Conservation (phyloP, 2,797 vertebrate genomes). For the Gymnodraco acuticeps region DNA sequence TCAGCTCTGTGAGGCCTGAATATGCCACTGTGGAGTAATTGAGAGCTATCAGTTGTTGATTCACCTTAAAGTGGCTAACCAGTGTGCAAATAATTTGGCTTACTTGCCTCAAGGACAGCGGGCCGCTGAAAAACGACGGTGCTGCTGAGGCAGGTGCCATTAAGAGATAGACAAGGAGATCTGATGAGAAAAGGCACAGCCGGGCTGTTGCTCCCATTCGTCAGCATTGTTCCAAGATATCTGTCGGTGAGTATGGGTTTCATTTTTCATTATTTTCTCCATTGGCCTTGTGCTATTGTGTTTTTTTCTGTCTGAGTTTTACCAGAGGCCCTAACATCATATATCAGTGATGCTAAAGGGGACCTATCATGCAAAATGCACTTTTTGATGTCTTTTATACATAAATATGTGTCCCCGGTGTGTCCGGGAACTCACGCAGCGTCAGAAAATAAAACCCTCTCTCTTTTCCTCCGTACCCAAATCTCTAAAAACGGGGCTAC, state of each 20-base stretch:
- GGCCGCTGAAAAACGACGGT: constrained; percentile 67
- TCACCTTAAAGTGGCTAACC: constrained; percentile 80
- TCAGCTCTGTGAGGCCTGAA: constrained; percentile 61
- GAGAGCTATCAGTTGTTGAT: constrained; percentile 77
- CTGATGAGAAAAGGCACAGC: constrained; percentile 68
- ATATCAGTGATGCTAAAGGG: constrained; percentile 22
- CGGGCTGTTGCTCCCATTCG: constrained; percentile 67
- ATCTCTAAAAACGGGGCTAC: no score
- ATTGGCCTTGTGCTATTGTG: constrained; percentile 56
- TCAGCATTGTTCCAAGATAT: constrained; percentile 75
- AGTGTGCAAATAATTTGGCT: constrained; percentile 77
- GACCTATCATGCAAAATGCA: no score
- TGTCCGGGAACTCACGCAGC: no score
- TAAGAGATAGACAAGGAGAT: constrained; percentile 73
- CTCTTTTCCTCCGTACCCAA: no score
- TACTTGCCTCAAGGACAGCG: constrained; percentile 74
- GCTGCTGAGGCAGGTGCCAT: constrained; percentile 65
- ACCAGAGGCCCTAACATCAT: constrained; percentile 21
- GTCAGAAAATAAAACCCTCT: no score
- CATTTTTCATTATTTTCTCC: constrained; percentile 72
- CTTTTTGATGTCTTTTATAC: no score
- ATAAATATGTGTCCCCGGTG: no score
- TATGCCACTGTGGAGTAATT: constrained; percentile 76
- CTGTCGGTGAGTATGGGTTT: constrained; percentile 67
- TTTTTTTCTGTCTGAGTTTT: constrained; percentile 56